phyloP scores from a whole-genome alignment of 2,113 vertebrate species.

The Jaculus jaculus region DNA sequence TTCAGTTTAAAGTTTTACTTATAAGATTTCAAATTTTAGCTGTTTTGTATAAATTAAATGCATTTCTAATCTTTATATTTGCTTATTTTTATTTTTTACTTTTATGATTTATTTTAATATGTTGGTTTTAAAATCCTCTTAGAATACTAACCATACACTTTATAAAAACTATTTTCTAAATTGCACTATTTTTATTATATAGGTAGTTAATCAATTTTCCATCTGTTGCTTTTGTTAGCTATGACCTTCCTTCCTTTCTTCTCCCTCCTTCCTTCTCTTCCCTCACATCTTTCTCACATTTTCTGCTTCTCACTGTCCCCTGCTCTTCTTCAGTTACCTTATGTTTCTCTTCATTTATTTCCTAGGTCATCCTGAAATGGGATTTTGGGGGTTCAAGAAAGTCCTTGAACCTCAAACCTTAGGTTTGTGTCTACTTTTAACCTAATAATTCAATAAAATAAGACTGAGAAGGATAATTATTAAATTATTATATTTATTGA shows the following conservation, averaged over 20 bases:
- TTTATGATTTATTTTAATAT: neutral
- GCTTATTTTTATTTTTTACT: neutral
- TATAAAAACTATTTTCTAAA: neutral
- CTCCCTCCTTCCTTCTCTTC: neutral
- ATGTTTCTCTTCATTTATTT: neutral
- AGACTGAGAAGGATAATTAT: too few relatives aligned
- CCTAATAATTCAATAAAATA: too few relatives aligned
- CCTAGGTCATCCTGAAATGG: neutral
- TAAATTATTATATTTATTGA: too few relatives aligned
- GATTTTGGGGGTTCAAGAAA: too few relatives aligned
- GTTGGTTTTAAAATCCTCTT: neutral
- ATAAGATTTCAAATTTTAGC: constrained; percentile 41
- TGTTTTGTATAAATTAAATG: neutral
- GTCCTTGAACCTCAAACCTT: too few relatives aligned
- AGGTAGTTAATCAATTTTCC: neutral
- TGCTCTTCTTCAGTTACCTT: neutral
- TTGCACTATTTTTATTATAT: constrained; percentile 20
- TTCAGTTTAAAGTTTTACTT: constrained; percentile 29
- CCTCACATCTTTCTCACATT: neutral
- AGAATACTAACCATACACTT: neutral
- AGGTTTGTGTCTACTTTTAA: too few relatives aligned
- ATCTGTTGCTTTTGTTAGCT: neutral
- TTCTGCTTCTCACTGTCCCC: neutral
- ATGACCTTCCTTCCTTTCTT: rapidly evolving
- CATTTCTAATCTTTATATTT: neutral